These are phyloP conservation scores for Gulo gulo DNA, from an alignment of 2,113 vertebrate genomes.

Conservation along the genomic window DNA sequence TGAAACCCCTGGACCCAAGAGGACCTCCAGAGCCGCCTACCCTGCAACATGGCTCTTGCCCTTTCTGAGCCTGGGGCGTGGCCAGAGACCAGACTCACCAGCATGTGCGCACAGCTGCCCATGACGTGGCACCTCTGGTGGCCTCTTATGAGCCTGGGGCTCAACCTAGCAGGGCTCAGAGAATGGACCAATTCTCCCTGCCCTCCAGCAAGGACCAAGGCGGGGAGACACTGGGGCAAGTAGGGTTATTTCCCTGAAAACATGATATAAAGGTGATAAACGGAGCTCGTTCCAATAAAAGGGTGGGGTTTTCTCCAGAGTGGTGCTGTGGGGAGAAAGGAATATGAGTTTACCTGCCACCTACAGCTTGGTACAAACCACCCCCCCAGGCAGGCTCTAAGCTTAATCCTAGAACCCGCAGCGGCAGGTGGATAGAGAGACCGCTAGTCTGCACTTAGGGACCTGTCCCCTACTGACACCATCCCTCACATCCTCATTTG, in stretches of 20 bases:
- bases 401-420: neutral
- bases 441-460: neutral
- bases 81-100: neutral
- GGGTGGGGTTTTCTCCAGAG: neutral
- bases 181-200: neutral
- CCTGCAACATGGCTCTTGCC: neutral
- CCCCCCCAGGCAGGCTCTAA: neutral
- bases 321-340: neutral
- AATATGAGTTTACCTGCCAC: constrained; percentile 1
- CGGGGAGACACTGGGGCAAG: neutral
- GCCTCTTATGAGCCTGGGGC: neutral
- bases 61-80: neutral
- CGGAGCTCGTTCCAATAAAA: neutral
- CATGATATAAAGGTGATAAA: neutral
- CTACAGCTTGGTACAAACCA: neutral
- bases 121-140: neutral
- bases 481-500: neutral
- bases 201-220: constrained; percentile 3
- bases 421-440: neutral
- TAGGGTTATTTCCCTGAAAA: constrained; percentile 15
- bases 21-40: neutral
- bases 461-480: neutral
- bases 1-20: neutral
- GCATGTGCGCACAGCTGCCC: neutral
- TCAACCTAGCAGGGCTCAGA: constrained; percentile 30